Evolutionary conservation across 2,113 vertebrate species (phyloP).

Genomic region (Oreotragus oreotragus): DNA sequence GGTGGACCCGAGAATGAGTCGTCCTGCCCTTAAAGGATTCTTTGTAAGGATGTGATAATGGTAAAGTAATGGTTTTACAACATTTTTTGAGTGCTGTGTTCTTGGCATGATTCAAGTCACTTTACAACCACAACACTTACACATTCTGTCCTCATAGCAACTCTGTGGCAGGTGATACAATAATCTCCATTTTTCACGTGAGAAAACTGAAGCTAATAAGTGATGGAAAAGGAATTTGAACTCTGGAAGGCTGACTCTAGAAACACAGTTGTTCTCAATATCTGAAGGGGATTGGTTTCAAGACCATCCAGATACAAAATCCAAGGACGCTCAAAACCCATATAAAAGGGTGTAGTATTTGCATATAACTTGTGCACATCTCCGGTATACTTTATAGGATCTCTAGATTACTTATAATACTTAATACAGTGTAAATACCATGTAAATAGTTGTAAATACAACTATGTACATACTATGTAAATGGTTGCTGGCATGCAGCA

Average conservation of each 20-base stretch:
- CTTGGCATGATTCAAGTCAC: background rate
- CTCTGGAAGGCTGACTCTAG: background rate
- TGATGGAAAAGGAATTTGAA: background rate
- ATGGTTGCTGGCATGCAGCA: background rate
- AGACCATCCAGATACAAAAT: background rate
- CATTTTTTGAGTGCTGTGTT: background rate
- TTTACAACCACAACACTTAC: background rate
- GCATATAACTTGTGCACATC: background rate
- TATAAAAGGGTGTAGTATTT: background rate
- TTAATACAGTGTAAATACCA: background rate
- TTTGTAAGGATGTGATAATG: background rate
- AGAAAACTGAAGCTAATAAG: background rate
- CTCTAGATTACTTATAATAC: background rate
- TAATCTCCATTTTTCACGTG: background rate
- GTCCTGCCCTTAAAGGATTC: background rate
- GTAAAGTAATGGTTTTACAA: background rate
- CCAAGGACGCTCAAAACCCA: background rate
- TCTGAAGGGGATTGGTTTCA: background rate
- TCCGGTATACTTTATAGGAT: background rate
- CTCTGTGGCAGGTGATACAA: background rate
- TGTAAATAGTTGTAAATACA: background rate
- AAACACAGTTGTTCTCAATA: background rate
- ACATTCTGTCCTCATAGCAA: background rate
- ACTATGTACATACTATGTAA: background rate
- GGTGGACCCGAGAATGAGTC: background rate